Evolutionary conservation across 2,888 invertebrate species (phyloP).

Genomic region (Hirtodrosophila confusa): DNA sequence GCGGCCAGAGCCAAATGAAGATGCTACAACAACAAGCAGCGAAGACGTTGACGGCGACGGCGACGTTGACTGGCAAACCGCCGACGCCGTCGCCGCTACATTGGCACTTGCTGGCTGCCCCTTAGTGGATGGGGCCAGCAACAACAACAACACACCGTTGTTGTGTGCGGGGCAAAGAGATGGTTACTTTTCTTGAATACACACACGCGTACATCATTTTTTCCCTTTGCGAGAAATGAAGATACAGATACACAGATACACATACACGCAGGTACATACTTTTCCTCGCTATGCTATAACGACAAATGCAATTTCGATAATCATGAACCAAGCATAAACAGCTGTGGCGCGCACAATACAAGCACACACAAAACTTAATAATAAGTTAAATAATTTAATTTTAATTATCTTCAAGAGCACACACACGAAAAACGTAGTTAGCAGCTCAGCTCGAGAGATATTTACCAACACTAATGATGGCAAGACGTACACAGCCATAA

Average conservation of each 20-base stretch:
- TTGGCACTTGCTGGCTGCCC: conserved; percentile 65
- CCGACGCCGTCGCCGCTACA: conserved; percentile 44
- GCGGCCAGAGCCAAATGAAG: conserved; percentile 59
- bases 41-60: neutral
- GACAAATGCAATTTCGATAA: conserved; percentile 47
- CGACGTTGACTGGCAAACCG: neutral
- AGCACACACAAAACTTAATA: conserved; percentile 66
- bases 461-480: conserved; percentile 61
- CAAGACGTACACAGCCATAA: conserved; percentile 57
- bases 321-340: conserved; percentile 36
- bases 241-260: conserved; percentile 46
- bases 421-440: conserved; percentile 75
- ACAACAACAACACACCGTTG: conserved; percentile 16
- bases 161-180: conserved; percentile 27
- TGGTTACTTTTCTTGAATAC: conserved; percentile 76
- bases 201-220: conserved; percentile 61
- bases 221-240: conserved; percentile 58
- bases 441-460: conserved; percentile 43
- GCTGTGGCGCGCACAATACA: conserved; percentile 37
- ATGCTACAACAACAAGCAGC: conserved; percentile 49
- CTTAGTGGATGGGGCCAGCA: conserved; percentile 48
- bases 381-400: conserved; percentile 75
- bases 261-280: conserved; percentile 60
- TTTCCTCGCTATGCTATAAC: conserved; percentile 56
- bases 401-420: conserved; percentile 73